These are phyloP conservation scores for Ctena decussata DNA, from an alignment of 2,888 invertebrate genomes.

Conservation along the genomic window DNA sequence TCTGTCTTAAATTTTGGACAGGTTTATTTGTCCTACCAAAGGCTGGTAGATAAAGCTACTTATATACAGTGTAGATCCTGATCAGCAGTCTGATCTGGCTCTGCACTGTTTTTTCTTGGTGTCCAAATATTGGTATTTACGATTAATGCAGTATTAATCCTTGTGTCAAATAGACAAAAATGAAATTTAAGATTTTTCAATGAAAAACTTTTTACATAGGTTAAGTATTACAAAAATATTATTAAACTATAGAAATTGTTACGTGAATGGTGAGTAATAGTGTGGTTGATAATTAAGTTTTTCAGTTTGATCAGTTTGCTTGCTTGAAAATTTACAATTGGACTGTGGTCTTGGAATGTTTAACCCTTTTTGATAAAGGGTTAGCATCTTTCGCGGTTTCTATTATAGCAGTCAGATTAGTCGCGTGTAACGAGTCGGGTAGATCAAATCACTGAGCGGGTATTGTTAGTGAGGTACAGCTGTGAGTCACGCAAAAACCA, in stretches of 20 bases:
- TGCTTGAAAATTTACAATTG: background rate
- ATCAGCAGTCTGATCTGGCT: too few species aligned
- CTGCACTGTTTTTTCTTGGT: too few species aligned
- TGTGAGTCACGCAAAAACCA: background rate
- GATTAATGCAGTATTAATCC: background rate
- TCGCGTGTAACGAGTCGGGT: background rate
- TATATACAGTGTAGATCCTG: too few species aligned
- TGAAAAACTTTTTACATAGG: background rate
- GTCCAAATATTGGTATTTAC: too few species aligned
- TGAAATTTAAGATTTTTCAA: background rate
- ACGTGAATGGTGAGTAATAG: background rate
- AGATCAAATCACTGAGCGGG: background rate
- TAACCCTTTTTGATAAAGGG: background rate
- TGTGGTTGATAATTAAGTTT: background rate
- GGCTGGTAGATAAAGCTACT: too few species aligned
- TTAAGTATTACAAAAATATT: background rate
- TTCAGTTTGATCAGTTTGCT: background rate
- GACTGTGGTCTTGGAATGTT: background rate
- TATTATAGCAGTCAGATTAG: background rate
- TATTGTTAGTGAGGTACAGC: constrained; percentile 1
- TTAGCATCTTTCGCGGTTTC: background rate
- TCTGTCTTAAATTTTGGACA: too few species aligned
- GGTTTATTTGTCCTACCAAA: too few species aligned
- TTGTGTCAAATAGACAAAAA: background rate
- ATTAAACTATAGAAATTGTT: background rate